phyloP scores from a whole-genome alignment of 2,888 invertebrate species.

The Macrophya annulata region DNA sequence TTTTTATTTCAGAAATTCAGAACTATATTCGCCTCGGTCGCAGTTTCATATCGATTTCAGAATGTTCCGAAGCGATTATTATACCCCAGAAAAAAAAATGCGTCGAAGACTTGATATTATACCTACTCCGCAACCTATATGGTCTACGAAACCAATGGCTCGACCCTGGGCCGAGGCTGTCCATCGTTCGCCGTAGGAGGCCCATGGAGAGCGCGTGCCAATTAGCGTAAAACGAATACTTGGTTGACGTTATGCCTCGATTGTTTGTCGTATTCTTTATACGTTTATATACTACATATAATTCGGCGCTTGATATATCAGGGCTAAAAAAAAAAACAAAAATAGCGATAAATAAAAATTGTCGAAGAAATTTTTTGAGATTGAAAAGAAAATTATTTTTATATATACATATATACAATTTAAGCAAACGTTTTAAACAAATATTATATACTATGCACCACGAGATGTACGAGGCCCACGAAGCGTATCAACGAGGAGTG shows the following conservation, averaged over 20 bases:
- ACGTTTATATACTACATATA: not conserved
- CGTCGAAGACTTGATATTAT: not conserved
- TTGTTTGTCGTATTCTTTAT: constrained; percentile 37
- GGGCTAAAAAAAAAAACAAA: not conserved
- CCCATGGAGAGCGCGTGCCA: constrained; percentile 38
- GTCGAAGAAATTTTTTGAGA: not conserved
- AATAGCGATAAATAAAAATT: not conserved
- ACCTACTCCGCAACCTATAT: not conserved
- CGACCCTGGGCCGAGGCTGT: not conserved
- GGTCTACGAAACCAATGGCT: not conserved
- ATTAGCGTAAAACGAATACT: constrained; percentile 46
- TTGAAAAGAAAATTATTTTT: not conserved
- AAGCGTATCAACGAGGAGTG: constrained; percentile 1
- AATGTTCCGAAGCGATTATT: not conserved
- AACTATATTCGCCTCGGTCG: not conserved
- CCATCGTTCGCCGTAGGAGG: constrained; percentile 36
- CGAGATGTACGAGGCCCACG: not conserved
- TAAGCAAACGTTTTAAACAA: not conserved
- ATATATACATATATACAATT: too few relatives aligned
- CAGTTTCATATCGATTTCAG: not conserved
- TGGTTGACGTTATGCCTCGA: constrained; percentile 11
- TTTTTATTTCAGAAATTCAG: not conserved
- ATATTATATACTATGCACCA: not conserved
- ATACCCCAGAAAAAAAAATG: not conserved
- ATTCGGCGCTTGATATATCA: not conserved